These are phyloP conservation scores for Conus ventricosus DNA, from an alignment of 1,140 invertebrate species.

Conservation along the genomic window DNA sequence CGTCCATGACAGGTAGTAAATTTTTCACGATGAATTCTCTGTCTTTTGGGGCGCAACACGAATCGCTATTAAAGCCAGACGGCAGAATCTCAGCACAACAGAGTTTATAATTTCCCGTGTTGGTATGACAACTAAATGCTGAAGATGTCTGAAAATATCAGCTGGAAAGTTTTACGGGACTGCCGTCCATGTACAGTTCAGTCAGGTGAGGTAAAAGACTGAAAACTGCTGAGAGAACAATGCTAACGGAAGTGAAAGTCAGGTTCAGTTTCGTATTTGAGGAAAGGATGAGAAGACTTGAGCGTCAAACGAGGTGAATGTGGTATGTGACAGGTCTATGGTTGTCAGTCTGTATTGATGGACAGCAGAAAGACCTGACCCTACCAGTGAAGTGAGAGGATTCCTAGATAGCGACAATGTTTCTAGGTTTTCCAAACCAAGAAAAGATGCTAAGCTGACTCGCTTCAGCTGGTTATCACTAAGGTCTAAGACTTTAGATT, in stretches of 20 bases:
- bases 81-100: too few relatives aligned
- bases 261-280: not conserved
- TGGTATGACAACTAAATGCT: too few relatives aligned
- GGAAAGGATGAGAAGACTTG: conserved; percentile 9
- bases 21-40: conserved; percentile 54
- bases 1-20: conserved; percentile 33
- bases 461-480: conserved; percentile 21
- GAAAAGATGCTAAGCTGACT: not conserved
- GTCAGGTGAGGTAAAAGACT: too few relatives aligned
- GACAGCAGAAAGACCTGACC: not conserved
- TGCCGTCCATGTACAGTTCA: too few relatives aligned
- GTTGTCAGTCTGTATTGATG: too few relatives aligned
- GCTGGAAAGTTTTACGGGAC: too few relatives aligned
- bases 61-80: not conserved
- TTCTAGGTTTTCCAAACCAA: too few relatives aligned
- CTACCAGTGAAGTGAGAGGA: not conserved
- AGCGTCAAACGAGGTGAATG: conserved; percentile 4
- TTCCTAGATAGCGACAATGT: too few relatives aligned
- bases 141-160: too few relatives aligned
- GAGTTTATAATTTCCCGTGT: too few relatives aligned
- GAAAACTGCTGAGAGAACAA: too few relatives aligned
- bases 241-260: not conserved
- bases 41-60: conserved; percentile 26
- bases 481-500: conserved; percentile 7
- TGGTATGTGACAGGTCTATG: not conserved